phyloP scores from a whole-genome alignment of 2,113 vertebrate species.

The Leucosticte australis region DNA sequence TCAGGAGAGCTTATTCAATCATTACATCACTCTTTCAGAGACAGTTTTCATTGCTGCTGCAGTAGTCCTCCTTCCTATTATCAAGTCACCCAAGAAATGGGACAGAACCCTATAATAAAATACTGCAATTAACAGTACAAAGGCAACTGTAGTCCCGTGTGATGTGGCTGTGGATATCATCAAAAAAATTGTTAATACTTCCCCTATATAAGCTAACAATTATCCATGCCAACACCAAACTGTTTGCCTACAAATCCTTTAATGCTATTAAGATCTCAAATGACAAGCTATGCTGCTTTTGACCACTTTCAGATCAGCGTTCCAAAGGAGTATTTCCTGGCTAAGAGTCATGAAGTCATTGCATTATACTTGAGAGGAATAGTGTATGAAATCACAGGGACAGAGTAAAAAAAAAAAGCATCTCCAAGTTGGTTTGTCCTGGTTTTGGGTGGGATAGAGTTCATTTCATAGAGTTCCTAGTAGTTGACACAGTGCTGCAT shows the following conservation, averaged over 20 bases:
- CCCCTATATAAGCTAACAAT: constrained; percentile 44
- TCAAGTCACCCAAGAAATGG: neutral
- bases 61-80: neutral
- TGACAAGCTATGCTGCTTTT: constrained; percentile 27
- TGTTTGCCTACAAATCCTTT: constrained; percentile 58
- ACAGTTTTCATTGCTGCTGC: neutral
- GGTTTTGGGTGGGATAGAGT: neutral
- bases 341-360: neutral
- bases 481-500: neutral
- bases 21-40: neutral
- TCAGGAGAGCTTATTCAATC: neutral
- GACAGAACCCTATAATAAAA: constrained; percentile 40
- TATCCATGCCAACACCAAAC: neutral
- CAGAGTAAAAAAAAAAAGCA: neutral
- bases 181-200: constrained; percentile 43
- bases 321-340: neutral
- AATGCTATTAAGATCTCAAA: constrained; percentile 63
- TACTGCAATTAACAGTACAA: constrained; percentile 52
- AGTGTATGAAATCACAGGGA: neutral
- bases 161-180: constrained; percentile 44
- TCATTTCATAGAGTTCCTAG: neutral
- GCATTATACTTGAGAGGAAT: neutral
- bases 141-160: neutral
- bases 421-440: neutral
- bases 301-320: neutral